Conservation (phyloP, 2,888 invertebrate genomes). For the Kuschelorhynchus macadamiae region DNA sequence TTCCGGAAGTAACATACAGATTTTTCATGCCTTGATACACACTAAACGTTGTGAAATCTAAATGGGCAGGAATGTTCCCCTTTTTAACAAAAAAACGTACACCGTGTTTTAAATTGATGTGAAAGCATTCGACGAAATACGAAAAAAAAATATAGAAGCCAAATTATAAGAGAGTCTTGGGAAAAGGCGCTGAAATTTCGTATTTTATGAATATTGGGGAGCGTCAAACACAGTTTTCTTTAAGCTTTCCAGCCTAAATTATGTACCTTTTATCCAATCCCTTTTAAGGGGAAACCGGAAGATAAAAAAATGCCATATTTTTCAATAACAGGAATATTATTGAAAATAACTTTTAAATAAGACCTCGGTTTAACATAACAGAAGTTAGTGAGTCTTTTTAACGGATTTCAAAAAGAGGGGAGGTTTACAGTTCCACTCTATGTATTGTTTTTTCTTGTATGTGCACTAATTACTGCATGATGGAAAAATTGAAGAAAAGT, state of each 20-base stretch:
- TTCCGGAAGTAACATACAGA: too few species aligned
- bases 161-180: constrained; percentile 17
- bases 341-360: background rate
- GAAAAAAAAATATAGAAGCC: constrained; percentile 13
- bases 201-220: constrained; percentile 18
- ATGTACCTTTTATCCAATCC: constrained; percentile 23
- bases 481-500: too few species aligned
- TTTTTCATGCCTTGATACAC: too few species aligned
- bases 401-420: too few species aligned
- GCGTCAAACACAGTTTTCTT: constrained; percentile 29
- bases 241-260: constrained; percentile 21
- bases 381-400: too few species aligned
- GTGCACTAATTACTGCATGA: too few species aligned
- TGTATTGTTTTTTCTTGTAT: too few species aligned
- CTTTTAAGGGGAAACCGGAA: background rate
- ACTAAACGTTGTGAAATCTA: too few species aligned
- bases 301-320: background rate
- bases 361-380: background rate
- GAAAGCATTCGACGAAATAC: constrained; percentile 6
- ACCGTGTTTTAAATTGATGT: too few species aligned
- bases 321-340: background rate
- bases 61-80: too few species aligned
- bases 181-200: constrained; percentile 11
- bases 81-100: too few species aligned
- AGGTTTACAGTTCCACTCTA: too few species aligned